phyloP scores from a whole-genome alignment of 2,888 invertebrate genomes.

The Clivina fossor region DNA sequence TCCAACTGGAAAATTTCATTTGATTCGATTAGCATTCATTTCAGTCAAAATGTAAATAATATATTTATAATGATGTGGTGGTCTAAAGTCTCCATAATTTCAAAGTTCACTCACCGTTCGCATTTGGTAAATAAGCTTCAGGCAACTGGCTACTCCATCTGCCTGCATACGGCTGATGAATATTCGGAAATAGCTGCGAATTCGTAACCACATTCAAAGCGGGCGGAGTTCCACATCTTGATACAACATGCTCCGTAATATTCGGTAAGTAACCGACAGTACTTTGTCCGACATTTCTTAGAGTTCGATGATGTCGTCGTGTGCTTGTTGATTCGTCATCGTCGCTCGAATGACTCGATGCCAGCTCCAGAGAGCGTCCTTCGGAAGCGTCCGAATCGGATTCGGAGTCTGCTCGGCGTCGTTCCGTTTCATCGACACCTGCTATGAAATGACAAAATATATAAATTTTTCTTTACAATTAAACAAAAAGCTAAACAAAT shows the following conservation, averaged over 20 bases:
- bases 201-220: constrained; percentile 66
- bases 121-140: constrained; percentile 62
- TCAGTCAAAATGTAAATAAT: constrained; percentile 4
- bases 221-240: constrained; percentile 59
- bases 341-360: constrained; percentile 94
- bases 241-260: constrained; percentile 57
- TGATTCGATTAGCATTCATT: too few species aligned
- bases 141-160: constrained; percentile 71
- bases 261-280: constrained; percentile 64
- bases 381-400: constrained; percentile 78
- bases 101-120: constrained; percentile 50
- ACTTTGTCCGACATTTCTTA: constrained; percentile 51
- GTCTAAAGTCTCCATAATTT: constrained; percentile 8
- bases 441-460: constrained; percentile 22
- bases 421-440: constrained; percentile 47
- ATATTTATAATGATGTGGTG: not conserved
- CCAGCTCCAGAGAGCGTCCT: constrained; percentile 83
- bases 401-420: constrained; percentile 59
- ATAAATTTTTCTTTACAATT: too few species aligned
- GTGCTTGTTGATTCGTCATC: constrained; percentile 70
- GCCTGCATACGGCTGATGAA: constrained; percentile 62
- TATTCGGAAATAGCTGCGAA: constrained; percentile 68
- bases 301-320: constrained; percentile 48
- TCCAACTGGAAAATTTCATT: constrained; percentile 43
- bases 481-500: too few species aligned